Evolutionary conservation across 2,797 vertebrate genomes (phyloP).

Genomic region (Phaenicophaeus curvirostris): DNA sequence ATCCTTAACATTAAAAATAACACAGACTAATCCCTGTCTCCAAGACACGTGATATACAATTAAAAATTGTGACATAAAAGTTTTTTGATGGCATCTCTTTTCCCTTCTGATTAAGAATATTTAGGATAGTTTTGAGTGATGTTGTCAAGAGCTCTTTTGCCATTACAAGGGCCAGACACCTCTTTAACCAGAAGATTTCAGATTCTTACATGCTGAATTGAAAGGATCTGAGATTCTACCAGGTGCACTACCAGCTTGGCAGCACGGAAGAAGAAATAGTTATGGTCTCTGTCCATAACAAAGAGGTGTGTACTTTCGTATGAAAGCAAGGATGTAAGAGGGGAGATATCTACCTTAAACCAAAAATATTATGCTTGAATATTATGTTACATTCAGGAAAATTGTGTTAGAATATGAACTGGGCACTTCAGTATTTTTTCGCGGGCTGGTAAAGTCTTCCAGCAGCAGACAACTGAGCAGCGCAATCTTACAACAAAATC

Average conservation of each 20-base stretch:
- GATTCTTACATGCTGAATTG: not conserved
- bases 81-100: not conserved
- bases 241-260: not conserved
- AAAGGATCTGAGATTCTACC: not conserved
- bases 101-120: not conserved
- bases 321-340: not conserved
- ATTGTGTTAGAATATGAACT: not conserved
- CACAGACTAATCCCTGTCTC: not conserved
- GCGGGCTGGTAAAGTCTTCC: not conserved
- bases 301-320: not conserved
- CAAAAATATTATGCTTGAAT: not conserved
- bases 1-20: slow-evolving; percentile 24
- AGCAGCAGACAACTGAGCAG: not conserved
- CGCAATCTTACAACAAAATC: not conserved
- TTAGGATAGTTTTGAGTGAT: not conserved
- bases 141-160: not conserved
- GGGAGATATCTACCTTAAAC: not conserved
- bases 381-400: not conserved
- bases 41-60: not conserved
- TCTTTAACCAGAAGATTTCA: not conserved
- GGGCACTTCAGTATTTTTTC: not conserved
- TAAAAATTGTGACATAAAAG: not conserved
- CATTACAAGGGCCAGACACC: not conserved
- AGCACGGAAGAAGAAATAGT: not conserved
- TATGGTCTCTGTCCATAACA: fast-evolving